Base-by-base conservation (phyloP, 1,140 invertebrate species). In the Drosophila ambigua region DNA sequence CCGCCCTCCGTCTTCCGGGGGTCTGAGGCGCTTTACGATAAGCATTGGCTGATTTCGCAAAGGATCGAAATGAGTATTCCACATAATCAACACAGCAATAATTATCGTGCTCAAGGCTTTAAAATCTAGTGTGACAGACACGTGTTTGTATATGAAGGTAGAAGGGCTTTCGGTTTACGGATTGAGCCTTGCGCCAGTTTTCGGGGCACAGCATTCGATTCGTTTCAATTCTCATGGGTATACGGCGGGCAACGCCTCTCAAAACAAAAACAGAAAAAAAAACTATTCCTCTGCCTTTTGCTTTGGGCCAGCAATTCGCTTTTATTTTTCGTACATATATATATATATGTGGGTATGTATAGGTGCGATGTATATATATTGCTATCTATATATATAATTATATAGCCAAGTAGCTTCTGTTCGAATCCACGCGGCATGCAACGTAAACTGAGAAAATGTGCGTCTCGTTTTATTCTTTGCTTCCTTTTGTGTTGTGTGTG, bases 1-100 rank as follows among this genome's bases (percentile, higher is more conserved):
- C 50, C 24, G 15, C 50, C 46, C 41, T 26, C 43, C 52, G 35
- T 62, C 58, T 76, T 84, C 82, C 67, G 82, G 82, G 75, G 83
- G 83, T 77, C 80, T 88, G 13, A 88, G 59, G 11, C 83, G 83
- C 67, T 87, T 72, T 23, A 87, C 74, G 66, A 78, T 72, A 68
- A 82, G 78, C 69, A 49, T 72, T 66, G 63, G 82, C 63, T 77
- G 79, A 87, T 78, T 78, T 85, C 83, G 78, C 81, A 85, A 87
- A 69, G 75, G 74, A 79, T 87, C 59, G 66, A 88, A 87, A 83
- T 88, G 54, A 72, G 59, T 55, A 65, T 68, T 50, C 61, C 77
- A 57, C 83, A 87, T 87, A 87, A 88, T 87, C 73, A 72, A 66
- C 55, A 49, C 54, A 69, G 71, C 63, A 48, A 9, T 35, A 35